Conservation (phyloP, 2,888 invertebrate species). For the Habroteleia sp. region DNA sequence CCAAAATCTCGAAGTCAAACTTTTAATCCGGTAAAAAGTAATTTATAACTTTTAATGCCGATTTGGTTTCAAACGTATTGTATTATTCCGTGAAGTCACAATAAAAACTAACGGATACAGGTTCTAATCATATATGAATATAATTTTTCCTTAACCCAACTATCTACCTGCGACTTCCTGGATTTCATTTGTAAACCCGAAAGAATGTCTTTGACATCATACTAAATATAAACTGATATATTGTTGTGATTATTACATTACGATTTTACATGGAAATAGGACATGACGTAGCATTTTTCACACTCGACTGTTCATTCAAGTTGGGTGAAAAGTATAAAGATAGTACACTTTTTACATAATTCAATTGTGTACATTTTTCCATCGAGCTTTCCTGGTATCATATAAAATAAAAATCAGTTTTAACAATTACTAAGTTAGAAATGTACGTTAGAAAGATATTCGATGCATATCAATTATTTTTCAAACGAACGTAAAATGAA, state of each 20-base stretch:
- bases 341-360: constrained; percentile 1
- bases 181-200: constrained; percentile 25
- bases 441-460: no score
- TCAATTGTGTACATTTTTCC: constrained; percentile 9
- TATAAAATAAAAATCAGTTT: not conserved
- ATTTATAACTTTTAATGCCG: no score
- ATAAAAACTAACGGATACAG: constrained; percentile 36
- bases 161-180: constrained; percentile 41
- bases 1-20: no score
- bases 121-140: constrained; percentile 32
- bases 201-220: constrained; percentile 37
- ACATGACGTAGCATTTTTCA: constrained; percentile 37
- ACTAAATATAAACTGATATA: constrained; percentile 30
- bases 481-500: no score
- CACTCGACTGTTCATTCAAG: constrained; percentile 1
- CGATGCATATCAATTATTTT: no score
- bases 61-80: constrained; percentile 8
- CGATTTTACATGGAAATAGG: constrained; percentile 30
- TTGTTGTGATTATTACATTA: constrained; percentile 20
- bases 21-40: no score
- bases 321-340: constrained; percentile 7
- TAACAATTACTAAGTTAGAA: not conserved
- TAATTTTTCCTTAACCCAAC: constrained; percentile 1
- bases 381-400: constrained; percentile 10
- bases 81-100: constrained; percentile 24